Conservation (phyloP, 2,797 vertebrate genomes). For the Parambassis ranga region DNA sequence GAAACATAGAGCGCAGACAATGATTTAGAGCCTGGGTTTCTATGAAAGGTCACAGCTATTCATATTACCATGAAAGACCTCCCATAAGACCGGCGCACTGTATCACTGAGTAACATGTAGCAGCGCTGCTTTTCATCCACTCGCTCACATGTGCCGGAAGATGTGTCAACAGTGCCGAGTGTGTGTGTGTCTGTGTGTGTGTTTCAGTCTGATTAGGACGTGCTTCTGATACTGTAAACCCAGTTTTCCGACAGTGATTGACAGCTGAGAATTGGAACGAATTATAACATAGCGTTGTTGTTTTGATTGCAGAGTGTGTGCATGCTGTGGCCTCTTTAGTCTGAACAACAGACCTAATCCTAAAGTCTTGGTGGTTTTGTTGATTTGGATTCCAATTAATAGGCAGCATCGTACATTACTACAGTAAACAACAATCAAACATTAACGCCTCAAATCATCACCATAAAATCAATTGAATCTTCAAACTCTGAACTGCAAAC, state of each 20-base stretch:
- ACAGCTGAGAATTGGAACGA: slow-evolving; percentile 19
- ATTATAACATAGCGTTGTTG: slow-evolving; percentile 22
- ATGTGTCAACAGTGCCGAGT: neutral
- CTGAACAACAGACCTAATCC: slow-evolving; percentile 8
- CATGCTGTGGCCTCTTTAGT: neutral
- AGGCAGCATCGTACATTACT: neutral
- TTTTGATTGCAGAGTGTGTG: slow-evolving; percentile 21
- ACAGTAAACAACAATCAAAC: neutral
- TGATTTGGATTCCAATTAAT: slow-evolving; percentile 9
- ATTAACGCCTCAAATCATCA: neutral
- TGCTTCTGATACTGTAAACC: neutral
- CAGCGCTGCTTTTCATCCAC: slow-evolving; percentile 3
- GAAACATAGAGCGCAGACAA: slow-evolving; percentile 53
- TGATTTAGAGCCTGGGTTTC: slow-evolving; percentile 68
- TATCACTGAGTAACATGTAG: slow-evolving; percentile 10
- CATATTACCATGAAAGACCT: slow-evolving; percentile 58
- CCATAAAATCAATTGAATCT: too few relatives aligned
- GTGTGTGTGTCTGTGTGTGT: neutral
- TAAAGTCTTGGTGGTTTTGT: slow-evolving; percentile 4
- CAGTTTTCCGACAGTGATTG: slow-evolving; percentile 13
- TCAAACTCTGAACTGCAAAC: too few relatives aligned
- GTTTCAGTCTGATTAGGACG: slow-evolving; percentile 1
- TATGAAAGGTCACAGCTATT: slow-evolving; percentile 73
- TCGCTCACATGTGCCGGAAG: slow-evolving; percentile 1
- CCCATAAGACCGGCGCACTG: slow-evolving; percentile 26